phyloP scores from a whole-genome alignment of 1,140 invertebrate genomes.

The Apis mellifera region Amel_HAv3.1 CM009941.2:15691501-15692000 shows the following conservation, averaged over 20 bases:
- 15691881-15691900: neutral
- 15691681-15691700: too few species aligned
- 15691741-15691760: too few species aligned
- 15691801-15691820: neutral
- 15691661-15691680: too few species aligned
- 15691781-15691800: too few species aligned
- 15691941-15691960: neutral
- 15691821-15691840: neutral
- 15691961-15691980: neutral
- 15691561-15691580: conserved; percentile 15
- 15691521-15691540: neutral
- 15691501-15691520: neutral
- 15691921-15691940: neutral
- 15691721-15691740: too few species aligned
- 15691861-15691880: neutral
- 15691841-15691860: neutral
- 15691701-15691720: too few species aligned
- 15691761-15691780: too few species aligned
- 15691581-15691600: neutral
- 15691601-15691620: conserved; percentile 9
- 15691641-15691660: neutral
- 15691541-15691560: neutral
- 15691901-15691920: neutral
- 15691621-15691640: neutral
- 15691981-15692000: neutral